Base-by-base conservation (phyloP, 2,797 vertebrate genomes). In the Cephalopachus bancanus region DNA sequence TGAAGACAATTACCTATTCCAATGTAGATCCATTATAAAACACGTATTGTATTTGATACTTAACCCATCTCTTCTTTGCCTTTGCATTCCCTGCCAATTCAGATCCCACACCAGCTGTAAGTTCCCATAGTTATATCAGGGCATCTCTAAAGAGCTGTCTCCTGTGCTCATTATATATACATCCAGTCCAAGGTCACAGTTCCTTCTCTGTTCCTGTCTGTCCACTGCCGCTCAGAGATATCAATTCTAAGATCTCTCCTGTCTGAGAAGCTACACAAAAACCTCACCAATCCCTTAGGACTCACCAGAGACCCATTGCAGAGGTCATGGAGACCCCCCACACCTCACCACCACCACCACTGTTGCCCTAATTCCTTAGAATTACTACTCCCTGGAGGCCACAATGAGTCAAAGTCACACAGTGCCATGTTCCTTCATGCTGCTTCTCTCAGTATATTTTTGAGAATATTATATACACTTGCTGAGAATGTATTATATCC, bases 1-100 rank as follows among this genome's bases (percentile, higher is more conserved):
- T 57, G 33, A 91, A 93, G 72, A 93, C 88, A 94, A 88, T 88
- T 81, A 62, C 67, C 86, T 69, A 71, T 87, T 59, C 26, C 85
- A 53, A 78, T 3, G 60, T 20, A 62, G 37, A 78, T 49, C 37
- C 69, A 78, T 57, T 75, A 83, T 60, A 72, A 62, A 95, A 83
- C 51, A 81, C 49, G 59, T 44, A 24, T 4, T 76, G 28, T 24
- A 67, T 60, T 96, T 90, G 33, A 14, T 30, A 71, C 72, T 90
- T 33, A 62, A 24, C 15, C 2, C 12, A 33, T 81, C 4, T 44
- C 57, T 62, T 93, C 5, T 3, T n/a, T 74, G 55, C 9, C 55
- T 19, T 74, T 59, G 19, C 1, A 62, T n/a, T 49, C 22, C 3
- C 3, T 60, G 0, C 22, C 55, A 26, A 20, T 26, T 89, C 24